Evolutionary conservation across 2,888 invertebrate genomes (phyloP).

Genomic region (Euplexia lucipara): DNA sequence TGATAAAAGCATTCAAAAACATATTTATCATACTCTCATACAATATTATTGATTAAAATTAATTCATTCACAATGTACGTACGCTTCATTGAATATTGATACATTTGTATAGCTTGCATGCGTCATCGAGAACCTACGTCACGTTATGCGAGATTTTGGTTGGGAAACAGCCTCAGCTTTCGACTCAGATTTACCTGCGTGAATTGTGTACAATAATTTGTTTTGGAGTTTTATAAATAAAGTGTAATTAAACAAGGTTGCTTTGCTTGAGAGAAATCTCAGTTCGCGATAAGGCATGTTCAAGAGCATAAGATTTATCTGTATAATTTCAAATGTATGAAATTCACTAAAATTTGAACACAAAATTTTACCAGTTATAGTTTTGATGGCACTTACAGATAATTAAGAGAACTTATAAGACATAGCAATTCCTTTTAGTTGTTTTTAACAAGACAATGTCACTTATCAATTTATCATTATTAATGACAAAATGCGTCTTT

Average conservation of each 20-base stretch:
- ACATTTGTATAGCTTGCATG: constrained; percentile 25
- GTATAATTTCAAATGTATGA: too few species aligned
- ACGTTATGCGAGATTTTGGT: constrained; percentile 28
- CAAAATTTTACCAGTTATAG: too few species aligned
- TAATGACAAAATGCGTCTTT: too few species aligned
- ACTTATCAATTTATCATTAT: too few species aligned
- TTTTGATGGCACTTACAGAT: too few species aligned
- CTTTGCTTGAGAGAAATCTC: background rate
- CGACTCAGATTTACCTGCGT: constrained; percentile 1
- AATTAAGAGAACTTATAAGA: too few species aligned
- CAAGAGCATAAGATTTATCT: too few species aligned
- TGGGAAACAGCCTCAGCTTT: constrained; percentile 41
- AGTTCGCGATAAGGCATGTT: constrained; percentile 2
- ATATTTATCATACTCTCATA: constrained; percentile 19
- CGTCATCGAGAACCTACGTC: constrained; percentile 54
- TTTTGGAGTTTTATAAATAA: background rate
- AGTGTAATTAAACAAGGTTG: background rate
- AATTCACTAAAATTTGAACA: too few species aligned
- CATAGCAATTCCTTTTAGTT: too few species aligned
- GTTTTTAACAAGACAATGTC: too few species aligned
- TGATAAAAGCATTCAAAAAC: background rate
- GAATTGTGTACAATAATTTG: background rate
- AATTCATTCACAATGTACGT: constrained; percentile 32
- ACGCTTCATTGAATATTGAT: constrained; percentile 30
- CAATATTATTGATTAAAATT: constrained; percentile 35